Conservation (phyloP, 2,888 invertebrate species). For the Cynaeus angustus region DNA sequence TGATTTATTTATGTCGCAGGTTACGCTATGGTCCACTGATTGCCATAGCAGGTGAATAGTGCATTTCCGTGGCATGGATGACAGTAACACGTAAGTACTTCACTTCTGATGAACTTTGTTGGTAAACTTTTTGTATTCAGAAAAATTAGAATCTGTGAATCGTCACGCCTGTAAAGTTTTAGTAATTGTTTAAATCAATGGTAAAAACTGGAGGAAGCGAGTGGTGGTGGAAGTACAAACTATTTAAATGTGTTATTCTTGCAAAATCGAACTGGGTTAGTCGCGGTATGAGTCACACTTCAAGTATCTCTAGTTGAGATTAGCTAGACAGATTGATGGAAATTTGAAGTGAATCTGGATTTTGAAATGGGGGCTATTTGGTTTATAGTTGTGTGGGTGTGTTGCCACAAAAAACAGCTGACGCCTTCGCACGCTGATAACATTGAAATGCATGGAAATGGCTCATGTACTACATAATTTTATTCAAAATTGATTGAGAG, state of each 20-base stretch:
- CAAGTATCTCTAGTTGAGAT: background rate
- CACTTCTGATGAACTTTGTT: background rate
- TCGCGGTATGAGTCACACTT: conserved; percentile 2
- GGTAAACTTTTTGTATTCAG: background rate
- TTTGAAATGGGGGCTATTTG: background rate
- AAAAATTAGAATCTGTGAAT: background rate
- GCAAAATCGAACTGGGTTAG: background rate
- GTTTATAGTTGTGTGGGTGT: background rate
- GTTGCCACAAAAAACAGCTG: background rate
- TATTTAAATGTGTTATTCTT: background rate
- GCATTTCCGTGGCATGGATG: conserved; percentile 51
- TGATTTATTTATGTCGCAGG: conserved; percentile 46
- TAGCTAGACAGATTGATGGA: no score
- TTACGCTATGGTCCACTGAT: conserved; percentile 54
- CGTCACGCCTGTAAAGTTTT: conserved; percentile 10
- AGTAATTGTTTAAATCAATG: conserved; percentile 7
- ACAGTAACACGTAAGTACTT: conserved; percentile 50
- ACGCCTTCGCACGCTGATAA: conserved; percentile 8
- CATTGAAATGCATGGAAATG: background rate
- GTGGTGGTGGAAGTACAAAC: background rate
- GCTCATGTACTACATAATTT: background rate
- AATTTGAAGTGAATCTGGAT: background rate
- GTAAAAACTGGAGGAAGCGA: background rate
- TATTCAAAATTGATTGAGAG: conserved; percentile 1
- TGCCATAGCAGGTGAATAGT: conserved; percentile 47